These are phyloP conservation scores for Archivesica marissinica DNA, from an alignment of 1,140 invertebrate genomes.

Conservation along the genomic window DNA sequence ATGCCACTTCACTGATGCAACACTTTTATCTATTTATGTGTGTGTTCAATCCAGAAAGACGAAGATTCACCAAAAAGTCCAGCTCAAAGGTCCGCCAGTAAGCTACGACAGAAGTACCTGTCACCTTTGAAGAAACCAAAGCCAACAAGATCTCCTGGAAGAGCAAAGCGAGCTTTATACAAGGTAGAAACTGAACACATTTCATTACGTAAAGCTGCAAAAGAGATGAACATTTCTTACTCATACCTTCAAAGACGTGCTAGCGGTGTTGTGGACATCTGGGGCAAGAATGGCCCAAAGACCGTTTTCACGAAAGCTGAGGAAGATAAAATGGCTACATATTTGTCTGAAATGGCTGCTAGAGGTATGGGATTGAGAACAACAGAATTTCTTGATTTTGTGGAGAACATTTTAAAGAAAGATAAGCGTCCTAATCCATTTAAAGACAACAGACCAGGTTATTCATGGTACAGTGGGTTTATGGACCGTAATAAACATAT, in stretches of 20 bases:
- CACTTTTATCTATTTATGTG: no score
- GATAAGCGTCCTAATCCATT: constrained; percentile 25
- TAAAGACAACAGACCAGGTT: constrained; percentile 24
- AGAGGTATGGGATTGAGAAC: constrained; percentile 62
- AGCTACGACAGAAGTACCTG: no score
- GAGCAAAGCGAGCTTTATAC: not conserved
- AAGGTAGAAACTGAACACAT: not conserved
- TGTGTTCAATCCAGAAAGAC: no score
- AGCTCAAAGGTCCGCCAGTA: no score
- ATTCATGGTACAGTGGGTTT: constrained; percentile 43
- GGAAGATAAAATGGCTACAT: constrained; percentile 56
- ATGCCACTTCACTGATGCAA: no score
- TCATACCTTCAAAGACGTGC: constrained; percentile 2
- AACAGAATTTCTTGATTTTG: constrained; percentile 60
- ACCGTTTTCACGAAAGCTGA: constrained; percentile 51
- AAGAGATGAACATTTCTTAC: not conserved
- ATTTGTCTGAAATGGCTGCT: constrained; percentile 55
- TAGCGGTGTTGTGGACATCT: constrained; percentile 17
- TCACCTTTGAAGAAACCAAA: no score
- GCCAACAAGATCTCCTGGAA: no score
- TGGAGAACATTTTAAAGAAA: constrained; percentile 28
- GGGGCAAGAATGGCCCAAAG: constrained; percentile 47
- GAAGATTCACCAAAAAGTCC: no score
- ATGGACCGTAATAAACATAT: constrained; percentile 42
- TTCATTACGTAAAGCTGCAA: constrained; percentile 30